Percentiles rank a stretch among this genome's conserved stretches.
These are phyloP conservation scores for Athripsodes cinereus DNA, from an alignment of 2,888 invertebrate genomes.

Conservation along the genomic window DNA sequence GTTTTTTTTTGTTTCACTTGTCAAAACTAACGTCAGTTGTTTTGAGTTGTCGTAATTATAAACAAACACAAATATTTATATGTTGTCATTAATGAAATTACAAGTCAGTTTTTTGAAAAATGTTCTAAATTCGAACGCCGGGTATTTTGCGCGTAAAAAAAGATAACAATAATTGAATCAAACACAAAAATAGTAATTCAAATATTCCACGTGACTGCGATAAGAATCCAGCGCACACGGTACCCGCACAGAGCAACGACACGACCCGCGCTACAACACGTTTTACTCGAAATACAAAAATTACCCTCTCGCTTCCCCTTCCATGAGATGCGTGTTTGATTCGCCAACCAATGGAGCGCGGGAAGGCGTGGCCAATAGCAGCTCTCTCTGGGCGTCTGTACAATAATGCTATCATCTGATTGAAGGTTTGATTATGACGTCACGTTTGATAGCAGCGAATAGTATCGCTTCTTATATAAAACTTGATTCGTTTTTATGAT, in stretches of 20 bases:
- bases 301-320: conserved; percentile 39
- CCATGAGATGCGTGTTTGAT: conserved; percentile 31
- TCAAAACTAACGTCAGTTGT: too few species aligned
- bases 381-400: conserved; percentile 19
- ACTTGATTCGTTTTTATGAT: conserved; percentile 40
- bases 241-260: conserved; percentile 13
- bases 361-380: conserved; percentile 36
- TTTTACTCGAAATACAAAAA: conserved; percentile 20
- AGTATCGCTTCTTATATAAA: conserved; percentile 47
- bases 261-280: conserved; percentile 19
- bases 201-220: neutral
- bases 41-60: too few species aligned
- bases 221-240: too few species aligned
- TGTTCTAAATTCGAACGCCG: neutral
- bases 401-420: conserved; percentile 20
- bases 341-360: conserved; percentile 33
- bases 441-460: conserved; percentile 41
- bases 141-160: neutral
- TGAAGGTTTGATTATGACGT: conserved; percentile 34
- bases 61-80: too few species aligned
- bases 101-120: neutral
- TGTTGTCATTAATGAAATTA: too few species aligned
- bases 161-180: neutral
- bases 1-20: too few species aligned
- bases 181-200: too few species aligned